Conservation (phyloP, 2,888 invertebrate genomes). For the Octodonta nipae region DNA sequence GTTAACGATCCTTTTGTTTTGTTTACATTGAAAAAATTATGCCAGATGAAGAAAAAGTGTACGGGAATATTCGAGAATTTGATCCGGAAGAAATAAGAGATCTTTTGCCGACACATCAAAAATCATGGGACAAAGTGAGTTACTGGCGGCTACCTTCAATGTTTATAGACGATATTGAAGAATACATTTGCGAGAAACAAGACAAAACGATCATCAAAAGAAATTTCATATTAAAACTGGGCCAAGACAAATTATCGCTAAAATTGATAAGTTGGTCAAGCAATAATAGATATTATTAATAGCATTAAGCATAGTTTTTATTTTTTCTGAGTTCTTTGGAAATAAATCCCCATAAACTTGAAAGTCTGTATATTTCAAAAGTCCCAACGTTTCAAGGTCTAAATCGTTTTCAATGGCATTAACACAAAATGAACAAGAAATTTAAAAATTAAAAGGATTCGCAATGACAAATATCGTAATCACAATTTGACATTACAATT, state of each 20-base stretch:
- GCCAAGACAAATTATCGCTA: conserved; percentile 29
- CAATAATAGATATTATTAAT: too few relatives aligned
- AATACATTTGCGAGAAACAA: conserved; percentile 30
- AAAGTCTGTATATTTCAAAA: too few relatives aligned
- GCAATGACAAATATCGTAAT: too few relatives aligned
- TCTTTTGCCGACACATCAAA: conserved; percentile 26
- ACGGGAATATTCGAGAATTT: conserved; percentile 31
- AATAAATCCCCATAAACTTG: too few relatives aligned
- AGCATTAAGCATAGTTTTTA: too few relatives aligned
- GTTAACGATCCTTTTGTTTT: conserved; percentile 26
- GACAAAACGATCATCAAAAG: conserved; percentile 27
- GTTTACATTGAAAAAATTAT: conserved; percentile 33
- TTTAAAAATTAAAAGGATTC: too few relatives aligned
- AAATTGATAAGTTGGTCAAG: conserved; percentile 13
- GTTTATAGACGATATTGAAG: conserved; percentile 25
- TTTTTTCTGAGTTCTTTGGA: too few relatives aligned
- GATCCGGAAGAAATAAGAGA: conserved; percentile 27
- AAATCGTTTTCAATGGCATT: too few relatives aligned
- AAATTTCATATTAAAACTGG: conserved; percentile 31
- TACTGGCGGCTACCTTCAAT: conserved; percentile 35
- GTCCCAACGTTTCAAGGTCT: too few relatives aligned
- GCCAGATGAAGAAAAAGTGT: conserved; percentile 36
- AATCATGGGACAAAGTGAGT: conserved; percentile 31
- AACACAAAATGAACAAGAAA: too few relatives aligned
- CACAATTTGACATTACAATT: too few relatives aligned